phyloP scores from a whole-genome alignment of 37 sponge, comb jelly and placozoan species.

The Ephydatia muelleri region DNA sequence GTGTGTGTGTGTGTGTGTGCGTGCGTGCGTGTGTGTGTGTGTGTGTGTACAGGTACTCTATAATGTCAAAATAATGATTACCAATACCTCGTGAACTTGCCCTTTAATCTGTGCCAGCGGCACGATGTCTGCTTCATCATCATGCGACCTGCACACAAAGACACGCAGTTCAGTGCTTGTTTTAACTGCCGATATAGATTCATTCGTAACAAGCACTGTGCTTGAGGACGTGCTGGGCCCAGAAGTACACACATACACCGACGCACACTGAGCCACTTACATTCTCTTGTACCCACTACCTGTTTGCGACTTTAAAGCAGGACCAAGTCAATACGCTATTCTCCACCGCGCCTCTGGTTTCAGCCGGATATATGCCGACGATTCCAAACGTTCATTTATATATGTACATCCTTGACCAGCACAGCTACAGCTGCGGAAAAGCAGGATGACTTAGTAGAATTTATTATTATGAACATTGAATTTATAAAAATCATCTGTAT shows the following conservation, averaged over 20 bases:
- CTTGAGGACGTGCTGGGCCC: too few relatives aligned
- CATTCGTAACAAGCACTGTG: too few relatives aligned
- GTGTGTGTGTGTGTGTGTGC: slow-evolving; percentile 35
- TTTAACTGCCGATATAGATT: too few relatives aligned
- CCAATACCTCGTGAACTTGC: not conserved
- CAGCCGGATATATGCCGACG: not conserved
- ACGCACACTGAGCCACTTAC: too few relatives aligned
- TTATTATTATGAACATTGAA: not conserved
- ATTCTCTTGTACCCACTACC: too few relatives aligned
- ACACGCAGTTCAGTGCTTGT: too few relatives aligned
- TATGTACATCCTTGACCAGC: too few relatives aligned
- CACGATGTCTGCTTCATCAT: not conserved
- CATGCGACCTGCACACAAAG: not conserved
- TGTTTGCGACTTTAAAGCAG: too few relatives aligned
- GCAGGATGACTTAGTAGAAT: not conserved
- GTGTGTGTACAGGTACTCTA: slow-evolving; percentile 19
- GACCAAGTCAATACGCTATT: too few relatives aligned
- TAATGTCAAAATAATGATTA: too few relatives aligned
- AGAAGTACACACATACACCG: too few relatives aligned
- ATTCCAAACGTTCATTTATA: not conserved
- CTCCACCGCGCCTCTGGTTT: not conserved
- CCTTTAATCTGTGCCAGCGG: not conserved
- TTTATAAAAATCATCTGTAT: too few relatives aligned
- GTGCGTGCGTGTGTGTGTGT: slow-evolving; percentile 38
- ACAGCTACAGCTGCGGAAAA: not conserved